Conservation (phyloP, 2,888 invertebrate genomes). For the Campoletis raptor region DNA sequence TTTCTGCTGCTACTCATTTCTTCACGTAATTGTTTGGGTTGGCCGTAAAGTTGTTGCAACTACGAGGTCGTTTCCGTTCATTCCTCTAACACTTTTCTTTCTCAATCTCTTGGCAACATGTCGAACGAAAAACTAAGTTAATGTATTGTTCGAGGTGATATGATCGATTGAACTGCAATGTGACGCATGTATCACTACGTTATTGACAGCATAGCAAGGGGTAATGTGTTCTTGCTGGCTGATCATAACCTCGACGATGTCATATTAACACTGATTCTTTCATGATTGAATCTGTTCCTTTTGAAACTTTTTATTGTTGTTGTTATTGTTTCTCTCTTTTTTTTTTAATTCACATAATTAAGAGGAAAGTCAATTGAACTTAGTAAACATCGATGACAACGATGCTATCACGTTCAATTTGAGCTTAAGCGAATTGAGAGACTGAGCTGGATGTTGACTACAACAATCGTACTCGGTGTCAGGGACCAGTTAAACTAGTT, state of each 20-base stretch:
- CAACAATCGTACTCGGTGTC: neutral
- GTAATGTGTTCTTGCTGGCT: conserved; percentile 8
- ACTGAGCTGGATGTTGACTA: neutral
- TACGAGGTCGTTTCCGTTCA: conserved; percentile 9
- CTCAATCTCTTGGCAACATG: neutral
- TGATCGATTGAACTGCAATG: conserved; percentile 15
- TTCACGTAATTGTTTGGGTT: neutral
- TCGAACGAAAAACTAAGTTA: neutral
- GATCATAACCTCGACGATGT: conserved; percentile 15
- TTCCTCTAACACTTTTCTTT: conserved; percentile 7
- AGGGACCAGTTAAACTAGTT: conserved; percentile 20
- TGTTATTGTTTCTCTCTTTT: neutral
- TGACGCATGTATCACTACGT: conserved; percentile 15
- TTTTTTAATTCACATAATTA: neutral
- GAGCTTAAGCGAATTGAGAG: conserved; percentile 4
- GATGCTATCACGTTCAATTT: neutral
- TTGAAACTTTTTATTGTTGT: neutral
- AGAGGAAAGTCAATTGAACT: neutral
- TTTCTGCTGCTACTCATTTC: neutral
- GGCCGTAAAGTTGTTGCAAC: neutral
- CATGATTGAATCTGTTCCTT: neutral
- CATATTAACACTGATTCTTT: conserved; percentile 11
- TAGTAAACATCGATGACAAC: conserved; percentile 8
- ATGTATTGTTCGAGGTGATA: conserved; percentile 3
- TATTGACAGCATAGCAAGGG: conserved; percentile 19